These are phyloP conservation scores for Macropis europaea DNA, from an alignment of 2,888 invertebrate genomes.

Conservation along the genomic window DNA sequence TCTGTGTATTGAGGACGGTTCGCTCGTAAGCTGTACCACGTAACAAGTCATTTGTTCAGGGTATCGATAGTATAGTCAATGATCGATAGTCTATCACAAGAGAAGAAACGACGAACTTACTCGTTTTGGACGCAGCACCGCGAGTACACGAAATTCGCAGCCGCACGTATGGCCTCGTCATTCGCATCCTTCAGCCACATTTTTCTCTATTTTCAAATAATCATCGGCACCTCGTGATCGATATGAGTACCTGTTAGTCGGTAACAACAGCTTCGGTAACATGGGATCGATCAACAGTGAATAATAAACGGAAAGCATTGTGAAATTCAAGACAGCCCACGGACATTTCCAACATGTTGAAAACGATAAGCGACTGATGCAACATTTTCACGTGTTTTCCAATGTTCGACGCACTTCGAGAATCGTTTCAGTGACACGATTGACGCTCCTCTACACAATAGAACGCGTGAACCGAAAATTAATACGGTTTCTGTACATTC, in stretches of 20 bases:
- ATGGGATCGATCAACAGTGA: conserved; percentile 4
- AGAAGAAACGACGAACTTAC: conserved; percentile 64
- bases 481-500: not conserved
- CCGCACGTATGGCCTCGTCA: conserved; percentile 54
- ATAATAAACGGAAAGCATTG: not conserved
- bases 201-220: conserved; percentile 46
- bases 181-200: conserved; percentile 69
- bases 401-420: not conserved
- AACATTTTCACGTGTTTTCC: not conserved
- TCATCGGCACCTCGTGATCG: conserved; percentile 44
- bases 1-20: too few species aligned
- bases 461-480: not conserved
- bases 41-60: too few species aligned
- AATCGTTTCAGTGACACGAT: conserved; percentile 1
- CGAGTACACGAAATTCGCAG: conserved; percentile 61
- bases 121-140: conserved; percentile 66
- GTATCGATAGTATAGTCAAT: too few species aligned
- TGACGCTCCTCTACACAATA: not conserved
- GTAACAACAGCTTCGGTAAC: conserved; percentile 33
- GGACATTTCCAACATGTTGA: not conserved
- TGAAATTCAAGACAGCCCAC: not conserved
- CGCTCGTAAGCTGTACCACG: too few species aligned
- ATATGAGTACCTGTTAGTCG: conserved; percentile 38
- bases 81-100: conserved; percentile 12
- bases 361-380: not conserved